Evolutionary conservation across 2,797 vertebrate species (phyloP).

Genomic region (Neomorphus geoffroyi): DNA sequence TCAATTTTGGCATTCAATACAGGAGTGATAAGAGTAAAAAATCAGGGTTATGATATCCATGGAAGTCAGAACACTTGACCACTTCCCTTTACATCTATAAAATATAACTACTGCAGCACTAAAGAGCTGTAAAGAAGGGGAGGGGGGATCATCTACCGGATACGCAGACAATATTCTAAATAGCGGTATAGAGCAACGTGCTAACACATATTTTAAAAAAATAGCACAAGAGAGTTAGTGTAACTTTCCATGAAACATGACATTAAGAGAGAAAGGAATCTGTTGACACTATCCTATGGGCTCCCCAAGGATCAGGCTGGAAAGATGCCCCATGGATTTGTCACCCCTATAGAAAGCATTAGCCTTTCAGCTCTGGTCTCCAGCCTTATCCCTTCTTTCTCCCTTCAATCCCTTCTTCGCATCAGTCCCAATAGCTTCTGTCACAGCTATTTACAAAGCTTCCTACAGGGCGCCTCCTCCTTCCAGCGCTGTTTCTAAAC

Average conservation of each 20-base stretch:
- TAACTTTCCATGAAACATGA: not conserved
- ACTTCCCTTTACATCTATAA: not conserved
- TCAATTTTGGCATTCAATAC: not conserved
- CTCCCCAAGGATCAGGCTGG: not conserved
- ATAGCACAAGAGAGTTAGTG: not conserved
- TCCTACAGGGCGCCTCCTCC: not conserved
- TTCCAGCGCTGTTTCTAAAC: not conserved
- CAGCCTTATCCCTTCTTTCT: not conserved
- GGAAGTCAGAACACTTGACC: not conserved
- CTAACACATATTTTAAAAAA: not conserved
- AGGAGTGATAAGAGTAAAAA: not conserved
- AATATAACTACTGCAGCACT: not conserved
- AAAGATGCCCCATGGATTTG: not conserved
- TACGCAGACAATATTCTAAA: not conserved
- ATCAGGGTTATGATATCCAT: not conserved
- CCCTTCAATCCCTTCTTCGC: not conserved
- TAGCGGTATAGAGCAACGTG: not conserved
- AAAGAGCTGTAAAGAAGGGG: not conserved
- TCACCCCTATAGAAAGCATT: rapidly evolving
- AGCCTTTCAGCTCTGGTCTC: not conserved
- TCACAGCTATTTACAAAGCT: not conserved
- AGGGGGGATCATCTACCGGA: not conserved
- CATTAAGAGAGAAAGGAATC: not conserved
- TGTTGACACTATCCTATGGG: not conserved
- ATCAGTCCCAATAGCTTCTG: not conserved